Conservation (phyloP, 2,888 invertebrate species). For the Mimas tiliae region DNA sequence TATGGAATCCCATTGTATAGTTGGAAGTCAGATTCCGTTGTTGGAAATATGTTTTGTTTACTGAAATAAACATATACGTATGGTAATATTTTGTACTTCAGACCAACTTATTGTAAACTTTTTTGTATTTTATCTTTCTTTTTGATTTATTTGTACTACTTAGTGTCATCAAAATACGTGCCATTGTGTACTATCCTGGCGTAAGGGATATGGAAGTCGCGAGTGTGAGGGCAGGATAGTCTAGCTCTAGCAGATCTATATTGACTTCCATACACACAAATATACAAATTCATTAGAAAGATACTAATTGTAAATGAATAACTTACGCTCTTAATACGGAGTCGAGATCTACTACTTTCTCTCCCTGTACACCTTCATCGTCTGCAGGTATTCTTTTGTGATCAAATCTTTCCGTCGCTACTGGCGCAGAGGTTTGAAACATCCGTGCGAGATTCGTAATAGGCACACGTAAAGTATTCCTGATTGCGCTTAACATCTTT, state of each 20-base stretch:
- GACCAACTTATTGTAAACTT: too few species aligned
- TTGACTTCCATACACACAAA: too few species aligned
- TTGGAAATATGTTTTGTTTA: conserved; percentile 89
- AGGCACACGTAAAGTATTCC: conserved; percentile 56
- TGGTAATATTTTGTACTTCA: too few species aligned
- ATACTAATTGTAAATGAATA: background rate
- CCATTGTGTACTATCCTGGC: too few species aligned
- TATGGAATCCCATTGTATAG: conserved; percentile 91
- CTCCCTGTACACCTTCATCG: conserved; percentile 93
- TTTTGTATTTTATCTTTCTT: too few species aligned
- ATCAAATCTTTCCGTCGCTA: conserved; percentile 67
- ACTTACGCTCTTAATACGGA: conserved; percentile 85
- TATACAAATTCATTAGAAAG: too few species aligned
- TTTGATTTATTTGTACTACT: too few species aligned
- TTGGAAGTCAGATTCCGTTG: conserved; percentile 87
- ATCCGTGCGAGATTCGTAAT: conserved; percentile 52
- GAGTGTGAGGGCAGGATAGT: too few species aligned
- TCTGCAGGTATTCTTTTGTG: conserved; percentile 75
- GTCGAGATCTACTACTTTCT: conserved; percentile 89
- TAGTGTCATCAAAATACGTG: too few species aligned
- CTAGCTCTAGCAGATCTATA: too few species aligned
- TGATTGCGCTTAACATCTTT: conserved; percentile 65
- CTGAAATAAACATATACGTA: conserved; percentile 73
- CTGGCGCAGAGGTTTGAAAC: conserved; percentile 62
- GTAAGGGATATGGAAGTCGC: too few species aligned